Conservation (phyloP, 2,797 vertebrate genomes). For the Molossus molossus region DNA sequence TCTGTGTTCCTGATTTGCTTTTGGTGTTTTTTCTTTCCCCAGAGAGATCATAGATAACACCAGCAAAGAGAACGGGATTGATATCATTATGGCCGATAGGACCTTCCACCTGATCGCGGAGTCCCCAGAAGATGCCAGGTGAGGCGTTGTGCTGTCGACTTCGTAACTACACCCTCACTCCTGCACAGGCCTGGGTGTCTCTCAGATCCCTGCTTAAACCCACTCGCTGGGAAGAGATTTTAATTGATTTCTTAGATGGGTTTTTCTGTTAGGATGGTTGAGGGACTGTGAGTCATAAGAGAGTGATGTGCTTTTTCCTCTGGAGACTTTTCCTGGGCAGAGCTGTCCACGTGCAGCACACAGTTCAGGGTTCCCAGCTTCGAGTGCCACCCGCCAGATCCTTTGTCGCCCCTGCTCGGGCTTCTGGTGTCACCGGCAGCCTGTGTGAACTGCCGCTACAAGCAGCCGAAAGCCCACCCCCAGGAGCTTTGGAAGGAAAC, state of each 20-base stretch:
- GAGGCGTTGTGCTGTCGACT: background rate
- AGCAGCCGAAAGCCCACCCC: background rate
- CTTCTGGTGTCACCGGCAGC: background rate
- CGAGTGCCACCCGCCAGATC: rapidly evolving
- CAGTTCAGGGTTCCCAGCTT: background rate
- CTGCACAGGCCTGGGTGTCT: rapidly evolving
- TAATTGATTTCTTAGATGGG: background rate
- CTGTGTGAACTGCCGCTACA: rapidly evolving
- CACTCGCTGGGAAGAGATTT: background rate
- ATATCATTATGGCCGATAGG: constrained; percentile 95
- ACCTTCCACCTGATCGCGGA: constrained; percentile 97
- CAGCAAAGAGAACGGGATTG: constrained; percentile 96
- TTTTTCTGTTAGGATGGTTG: background rate
- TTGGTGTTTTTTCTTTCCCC: constrained; percentile 51
- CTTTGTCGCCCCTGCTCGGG: rapidly evolving
- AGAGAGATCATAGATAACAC: constrained; percentile 97
- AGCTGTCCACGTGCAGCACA: rapidly evolving
- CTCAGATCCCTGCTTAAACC: background rate
- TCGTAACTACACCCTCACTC: background rate
- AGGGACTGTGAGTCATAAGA: background rate
- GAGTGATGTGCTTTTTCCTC: background rate
- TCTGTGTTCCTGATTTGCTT: rapidly evolving
- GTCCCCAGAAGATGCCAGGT: constrained; percentile 97
- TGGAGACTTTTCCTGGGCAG: background rate
- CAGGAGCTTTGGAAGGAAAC: background rate